Percentiles rank a stretch among this genome's conserved stretches.
Evolutionary conservation across 2,797 vertebrate genomes (phyloP).

Genomic region (Triplophysa bombifrons): DNA sequence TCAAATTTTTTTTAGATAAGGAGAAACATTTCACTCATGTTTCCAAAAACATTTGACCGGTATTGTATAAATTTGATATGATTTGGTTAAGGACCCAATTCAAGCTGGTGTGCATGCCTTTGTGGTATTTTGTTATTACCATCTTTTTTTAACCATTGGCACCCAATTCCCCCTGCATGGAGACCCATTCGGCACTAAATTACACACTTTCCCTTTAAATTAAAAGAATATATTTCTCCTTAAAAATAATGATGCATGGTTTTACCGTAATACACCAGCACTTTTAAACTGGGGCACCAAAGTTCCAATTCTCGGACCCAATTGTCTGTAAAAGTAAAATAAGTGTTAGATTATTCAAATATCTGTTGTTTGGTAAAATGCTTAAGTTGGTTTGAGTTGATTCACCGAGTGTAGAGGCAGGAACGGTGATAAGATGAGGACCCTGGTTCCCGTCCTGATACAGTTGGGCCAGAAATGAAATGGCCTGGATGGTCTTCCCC

Average conservation of each 20-base stretch:
- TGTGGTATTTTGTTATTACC: no score
- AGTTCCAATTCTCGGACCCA: conserved; percentile 85
- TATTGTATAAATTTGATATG: no score
- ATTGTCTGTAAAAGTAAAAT: conserved; percentile 76
- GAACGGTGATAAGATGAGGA: conserved; percentile 86
- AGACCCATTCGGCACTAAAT: no score
- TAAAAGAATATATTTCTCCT: background rate
- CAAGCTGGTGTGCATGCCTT: no score
- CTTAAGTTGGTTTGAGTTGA: background rate
- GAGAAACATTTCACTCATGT: no score
- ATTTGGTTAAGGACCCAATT: no score
- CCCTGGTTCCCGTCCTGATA: conserved; percentile 78
- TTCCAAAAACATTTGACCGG: no score
- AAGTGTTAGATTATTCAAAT: background rate
- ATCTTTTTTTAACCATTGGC: no score
- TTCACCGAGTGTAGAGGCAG: conserved; percentile 86
- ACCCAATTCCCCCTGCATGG: no score
- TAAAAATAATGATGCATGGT: background rate
- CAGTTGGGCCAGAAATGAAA: conserved; percentile 84
- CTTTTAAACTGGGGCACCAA: conserved; percentile 84
- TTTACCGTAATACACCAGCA: conserved; percentile 86
- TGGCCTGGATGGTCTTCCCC: conserved; percentile 89
- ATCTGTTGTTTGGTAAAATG: background rate
- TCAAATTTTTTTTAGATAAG: no score
- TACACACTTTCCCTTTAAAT: background rate